These are phyloP conservation scores for Hepsetus odoe DNA, from an alignment of 2,113 vertebrate species.

Conservation along the genomic window DNA sequence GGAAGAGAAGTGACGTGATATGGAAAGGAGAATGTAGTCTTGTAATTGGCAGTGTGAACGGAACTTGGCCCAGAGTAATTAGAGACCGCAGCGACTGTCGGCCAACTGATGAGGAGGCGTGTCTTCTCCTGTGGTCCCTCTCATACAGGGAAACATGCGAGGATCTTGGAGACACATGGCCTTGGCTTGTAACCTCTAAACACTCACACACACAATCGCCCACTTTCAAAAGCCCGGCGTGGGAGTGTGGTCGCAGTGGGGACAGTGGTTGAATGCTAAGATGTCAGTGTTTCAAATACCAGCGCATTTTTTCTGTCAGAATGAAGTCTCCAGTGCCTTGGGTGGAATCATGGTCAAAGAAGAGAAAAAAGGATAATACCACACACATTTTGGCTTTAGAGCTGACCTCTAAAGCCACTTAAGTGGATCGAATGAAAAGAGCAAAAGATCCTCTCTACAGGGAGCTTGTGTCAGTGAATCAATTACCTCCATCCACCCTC, in stretches of 20 bases:
- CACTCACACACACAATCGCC: background rate
- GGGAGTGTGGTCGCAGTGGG: constrained; percentile 19
- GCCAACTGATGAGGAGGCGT: constrained; percentile 8
- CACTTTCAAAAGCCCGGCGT: background rate
- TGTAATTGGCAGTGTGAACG: constrained; percentile 43
- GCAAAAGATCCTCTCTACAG: background rate
- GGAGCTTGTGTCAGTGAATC: constrained; percentile 18
- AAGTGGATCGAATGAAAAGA: background rate
- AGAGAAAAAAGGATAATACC: background rate
- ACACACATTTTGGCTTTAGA: constrained; percentile 13
- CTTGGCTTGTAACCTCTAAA: constrained; percentile 12
- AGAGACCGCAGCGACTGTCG: constrained; percentile 21
- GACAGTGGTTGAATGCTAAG: constrained; percentile 19
- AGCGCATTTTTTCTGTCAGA: constrained; percentile 9
- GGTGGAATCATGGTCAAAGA: background rate
- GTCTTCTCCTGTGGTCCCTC: constrained; percentile 30
- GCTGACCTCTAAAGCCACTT: constrained; percentile 1
- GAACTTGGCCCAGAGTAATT: constrained; percentile 38
- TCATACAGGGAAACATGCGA: background rate
- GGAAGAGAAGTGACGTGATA: background rate
- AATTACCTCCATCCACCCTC: constrained; percentile 21
- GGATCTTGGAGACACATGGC: constrained; percentile 21
- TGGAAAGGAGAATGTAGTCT: constrained; percentile 34
- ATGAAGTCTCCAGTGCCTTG: background rate
- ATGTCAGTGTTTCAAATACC: background rate